phyloP scores from a whole-genome alignment of 2,797 vertebrate species.

The Zenarchopterus dispar region DNA sequence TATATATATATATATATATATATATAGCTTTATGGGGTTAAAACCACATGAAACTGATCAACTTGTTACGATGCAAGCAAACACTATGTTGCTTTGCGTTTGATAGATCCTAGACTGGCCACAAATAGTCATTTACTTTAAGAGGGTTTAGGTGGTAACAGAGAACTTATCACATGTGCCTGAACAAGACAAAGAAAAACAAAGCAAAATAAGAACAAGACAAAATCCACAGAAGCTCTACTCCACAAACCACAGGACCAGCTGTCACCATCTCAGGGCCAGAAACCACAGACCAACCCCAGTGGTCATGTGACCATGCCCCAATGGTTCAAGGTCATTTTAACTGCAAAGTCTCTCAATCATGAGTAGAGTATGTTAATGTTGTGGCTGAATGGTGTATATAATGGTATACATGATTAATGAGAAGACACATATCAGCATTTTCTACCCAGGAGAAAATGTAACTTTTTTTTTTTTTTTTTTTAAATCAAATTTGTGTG shows the following conservation, averaged over 20 bases:
- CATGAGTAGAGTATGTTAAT: not conserved
- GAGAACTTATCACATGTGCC: not conserved
- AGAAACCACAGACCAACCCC: conserved; percentile 7
- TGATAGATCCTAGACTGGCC: too few species aligned
- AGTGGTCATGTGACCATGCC: not conserved
- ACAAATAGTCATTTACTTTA: too few species aligned
- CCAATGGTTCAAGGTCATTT: not conserved
- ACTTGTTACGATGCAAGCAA: too few species aligned
- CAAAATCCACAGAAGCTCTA: not conserved
- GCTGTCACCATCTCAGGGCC: conserved; percentile 3
- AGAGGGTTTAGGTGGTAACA: not conserved
- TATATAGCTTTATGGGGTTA: too few species aligned
- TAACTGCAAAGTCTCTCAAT: not conserved
- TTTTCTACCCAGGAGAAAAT: not conserved
- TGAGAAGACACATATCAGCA: not conserved
- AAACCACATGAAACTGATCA: too few species aligned
- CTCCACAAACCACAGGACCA: conserved; percentile 3
- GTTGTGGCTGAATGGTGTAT: not conserved
- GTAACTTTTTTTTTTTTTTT: not conserved
- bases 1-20: too few species aligned
- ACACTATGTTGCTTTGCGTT: too few species aligned
- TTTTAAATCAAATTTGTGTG: not conserved
- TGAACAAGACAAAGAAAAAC: not conserved
- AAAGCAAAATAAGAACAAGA: not conserved
- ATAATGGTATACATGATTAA: not conserved